phyloP scores from a whole-genome alignment of 2,113 vertebrate species.

The Anguilla japonica region DNA sequence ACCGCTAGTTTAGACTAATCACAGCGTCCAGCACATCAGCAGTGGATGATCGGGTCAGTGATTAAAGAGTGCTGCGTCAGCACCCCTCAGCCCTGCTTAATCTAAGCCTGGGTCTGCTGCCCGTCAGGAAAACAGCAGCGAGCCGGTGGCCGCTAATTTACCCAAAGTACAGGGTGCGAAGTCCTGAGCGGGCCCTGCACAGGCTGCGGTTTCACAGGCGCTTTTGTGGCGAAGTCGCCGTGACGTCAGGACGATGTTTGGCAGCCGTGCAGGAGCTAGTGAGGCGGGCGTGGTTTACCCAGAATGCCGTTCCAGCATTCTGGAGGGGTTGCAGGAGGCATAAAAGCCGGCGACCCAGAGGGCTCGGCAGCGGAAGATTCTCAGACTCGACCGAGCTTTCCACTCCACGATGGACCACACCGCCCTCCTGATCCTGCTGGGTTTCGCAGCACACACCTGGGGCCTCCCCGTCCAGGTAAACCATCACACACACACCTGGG shows the following conservation, averaged over 20 bases:
- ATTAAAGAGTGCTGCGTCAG: slow-evolving; percentile 17
- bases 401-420: slow-evolving; percentile 52
- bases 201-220: slow-evolving; percentile 51
- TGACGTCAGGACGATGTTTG: not conserved
- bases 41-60: not conserved
- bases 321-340: slow-evolving; percentile 45
- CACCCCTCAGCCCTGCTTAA: not conserved
- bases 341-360: not conserved
- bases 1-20: not conserved
- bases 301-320: not conserved
- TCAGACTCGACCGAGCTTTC: slow-evolving; percentile 41
- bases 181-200: slow-evolving; percentile 46
- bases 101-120: not conserved
- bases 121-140: slow-evolving; percentile 42
- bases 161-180: slow-evolving; percentile 47
- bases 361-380: not conserved
- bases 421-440: slow-evolving; percentile 47
- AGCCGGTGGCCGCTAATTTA: slow-evolving; percentile 48
- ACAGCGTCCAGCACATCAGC: not conserved
- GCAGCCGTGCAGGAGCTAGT: not conserved
- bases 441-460: slow-evolving; percentile 46
- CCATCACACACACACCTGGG: too few species aligned
- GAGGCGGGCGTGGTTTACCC: not conserved
- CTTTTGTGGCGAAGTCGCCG: slow-evolving; percentile 51
- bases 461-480: slow-evolving; percentile 64